Evolutionary conservation across 64 coral and sea anemone genomes (phyloP).

Genomic region (Montipora sp.): DNA sequence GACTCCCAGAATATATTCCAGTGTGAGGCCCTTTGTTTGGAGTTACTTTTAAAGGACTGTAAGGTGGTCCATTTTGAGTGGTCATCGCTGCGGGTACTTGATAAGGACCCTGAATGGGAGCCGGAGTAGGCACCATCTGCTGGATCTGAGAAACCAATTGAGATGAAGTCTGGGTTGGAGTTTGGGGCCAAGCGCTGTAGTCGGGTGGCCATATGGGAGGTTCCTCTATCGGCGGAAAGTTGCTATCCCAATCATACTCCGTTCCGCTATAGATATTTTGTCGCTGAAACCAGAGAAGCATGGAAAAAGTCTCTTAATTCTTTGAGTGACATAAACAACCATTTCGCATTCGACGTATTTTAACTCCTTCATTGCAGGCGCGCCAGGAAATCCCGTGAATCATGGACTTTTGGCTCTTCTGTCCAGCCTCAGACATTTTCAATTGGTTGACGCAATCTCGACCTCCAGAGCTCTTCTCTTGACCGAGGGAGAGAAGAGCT

Average conservation of each 20-base stretch:
- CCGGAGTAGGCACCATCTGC: neutral
- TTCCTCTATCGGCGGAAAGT: constrained; percentile 8
- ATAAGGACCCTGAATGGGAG: constrained; percentile 3
- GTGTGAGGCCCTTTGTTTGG: neutral
- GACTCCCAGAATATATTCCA: neutral
- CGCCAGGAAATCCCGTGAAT: too few species aligned
- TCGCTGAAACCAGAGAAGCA: neutral
- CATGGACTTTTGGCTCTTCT: too few species aligned
- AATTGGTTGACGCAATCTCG: too few species aligned
- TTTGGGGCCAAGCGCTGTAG: constrained; percentile 36
- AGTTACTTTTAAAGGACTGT: neutral
- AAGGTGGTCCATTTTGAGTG: neutral
- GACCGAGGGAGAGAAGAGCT: too few species aligned
- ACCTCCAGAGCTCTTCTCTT: too few species aligned
- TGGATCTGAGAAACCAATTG: neutral
- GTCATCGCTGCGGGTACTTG: neutral
- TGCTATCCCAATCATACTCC: constrained; percentile 19
- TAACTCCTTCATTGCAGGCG: neutral
- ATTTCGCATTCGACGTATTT: neutral
- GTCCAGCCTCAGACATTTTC: too few species aligned
- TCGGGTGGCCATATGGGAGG: constrained; percentile 28
- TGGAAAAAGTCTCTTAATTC: neutral
- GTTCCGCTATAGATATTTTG: constrained; percentile 20
- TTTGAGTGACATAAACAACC: neutral
- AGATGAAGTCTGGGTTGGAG: constrained; percentile 1